phyloP scores from a whole-genome alignment of 2,797 vertebrate genomes.

The Dryobates pubescens region DNA sequence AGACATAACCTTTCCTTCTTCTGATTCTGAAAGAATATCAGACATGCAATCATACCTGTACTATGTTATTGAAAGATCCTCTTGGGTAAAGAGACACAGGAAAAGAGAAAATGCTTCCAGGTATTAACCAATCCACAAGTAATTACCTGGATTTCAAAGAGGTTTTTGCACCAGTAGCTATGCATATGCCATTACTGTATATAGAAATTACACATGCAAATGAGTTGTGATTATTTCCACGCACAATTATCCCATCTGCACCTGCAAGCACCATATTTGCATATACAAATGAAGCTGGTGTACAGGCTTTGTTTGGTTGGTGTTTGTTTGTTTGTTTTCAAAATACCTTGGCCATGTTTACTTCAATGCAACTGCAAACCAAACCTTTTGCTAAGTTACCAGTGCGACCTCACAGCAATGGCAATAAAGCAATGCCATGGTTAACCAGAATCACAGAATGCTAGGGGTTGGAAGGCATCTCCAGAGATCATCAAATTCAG shows the following conservation, averaged over 20 bases:
- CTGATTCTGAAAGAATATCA: not conserved
- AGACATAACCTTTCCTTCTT: not conserved
- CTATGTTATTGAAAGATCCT: not conserved
- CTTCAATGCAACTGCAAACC: not conserved
- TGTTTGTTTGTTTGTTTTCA: not conserved
- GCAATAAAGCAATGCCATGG: not conserved
- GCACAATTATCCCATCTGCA: not conserved
- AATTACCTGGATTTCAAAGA: not conserved
- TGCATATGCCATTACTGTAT: not conserved
- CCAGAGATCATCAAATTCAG: too few species aligned
- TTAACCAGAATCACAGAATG: too few species aligned
- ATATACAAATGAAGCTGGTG: not conserved
- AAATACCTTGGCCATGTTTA: not conserved
- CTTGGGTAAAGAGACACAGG: not conserved
- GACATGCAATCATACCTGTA: accelerated
- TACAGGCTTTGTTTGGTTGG: not conserved
- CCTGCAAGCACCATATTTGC: conserved; percentile 31
- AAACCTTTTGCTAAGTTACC: not conserved
- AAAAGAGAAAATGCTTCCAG: not conserved
- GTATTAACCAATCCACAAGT: not conserved
- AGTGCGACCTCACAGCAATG: not conserved
- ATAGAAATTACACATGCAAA: conserved; percentile 40
- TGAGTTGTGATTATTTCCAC: conserved; percentile 26
- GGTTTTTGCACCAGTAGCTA: not conserved
- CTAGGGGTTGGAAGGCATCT: too few species aligned